Conservation (phyloP, 2,797 vertebrate genomes). For the Xyrichtys novacula region DNA sequence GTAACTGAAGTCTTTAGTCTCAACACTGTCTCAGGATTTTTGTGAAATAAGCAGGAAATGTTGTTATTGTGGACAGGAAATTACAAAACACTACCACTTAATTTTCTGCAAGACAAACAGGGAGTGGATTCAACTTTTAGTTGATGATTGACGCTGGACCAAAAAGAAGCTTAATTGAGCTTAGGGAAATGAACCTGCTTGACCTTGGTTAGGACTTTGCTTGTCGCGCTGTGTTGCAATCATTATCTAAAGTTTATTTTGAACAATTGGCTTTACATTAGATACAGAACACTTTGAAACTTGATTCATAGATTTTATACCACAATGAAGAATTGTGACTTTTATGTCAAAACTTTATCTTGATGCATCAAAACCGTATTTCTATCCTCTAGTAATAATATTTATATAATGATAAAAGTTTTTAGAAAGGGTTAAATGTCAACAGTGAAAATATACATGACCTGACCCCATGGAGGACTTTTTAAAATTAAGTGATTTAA, state of each 20-base stretch:
- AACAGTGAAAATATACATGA: background rate
- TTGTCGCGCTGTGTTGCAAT: too few species aligned
- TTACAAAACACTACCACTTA: background rate
- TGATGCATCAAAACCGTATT: background rate
- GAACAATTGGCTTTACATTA: too few species aligned
- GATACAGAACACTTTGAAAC: background rate
- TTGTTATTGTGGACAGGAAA: conserved; percentile 13
- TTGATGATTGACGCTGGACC: conserved; percentile 2
- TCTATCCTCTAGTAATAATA: too few species aligned
- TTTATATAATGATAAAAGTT: too few species aligned
- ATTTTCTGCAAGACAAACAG: background rate
- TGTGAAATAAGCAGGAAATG: conserved; percentile 47
- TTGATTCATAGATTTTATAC: background rate
- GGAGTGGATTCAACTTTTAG: conserved; percentile 5
- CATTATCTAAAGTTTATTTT: too few species aligned
- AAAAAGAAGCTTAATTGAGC: conserved; percentile 4
- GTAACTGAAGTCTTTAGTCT: conserved; percentile 29
- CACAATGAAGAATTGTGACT: background rate
- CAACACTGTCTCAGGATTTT: conserved; percentile 28
- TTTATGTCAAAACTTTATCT: background rate
- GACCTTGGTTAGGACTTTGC: conserved; percentile 8
- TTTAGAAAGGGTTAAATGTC: too few species aligned
- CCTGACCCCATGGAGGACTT: background rate
- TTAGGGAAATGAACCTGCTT: background rate
- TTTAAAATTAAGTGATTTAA: background rate